These are phyloP conservation scores for Malthinus seriepunctatus DNA, from an alignment of 2,888 invertebrate genomes.

Conservation along the genomic window DNA sequence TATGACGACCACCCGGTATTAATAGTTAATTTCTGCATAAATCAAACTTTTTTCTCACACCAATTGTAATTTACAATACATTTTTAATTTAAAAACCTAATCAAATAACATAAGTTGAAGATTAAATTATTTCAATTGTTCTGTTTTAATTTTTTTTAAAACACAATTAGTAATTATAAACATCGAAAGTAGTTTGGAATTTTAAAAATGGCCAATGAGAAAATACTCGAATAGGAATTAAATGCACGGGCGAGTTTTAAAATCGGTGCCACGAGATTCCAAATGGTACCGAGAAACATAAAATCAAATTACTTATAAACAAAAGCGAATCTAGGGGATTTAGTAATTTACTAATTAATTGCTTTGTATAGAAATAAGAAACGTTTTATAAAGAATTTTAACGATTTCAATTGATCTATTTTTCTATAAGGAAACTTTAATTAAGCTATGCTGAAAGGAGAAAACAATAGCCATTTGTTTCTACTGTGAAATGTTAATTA, in stretches of 20 bases:
- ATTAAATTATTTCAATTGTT: background rate
- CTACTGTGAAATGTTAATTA: no score
- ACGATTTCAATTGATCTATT: background rate
- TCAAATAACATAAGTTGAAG: background rate
- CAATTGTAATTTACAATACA: slow-evolving; percentile 36
- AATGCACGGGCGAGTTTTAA: background rate
- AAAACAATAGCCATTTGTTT: no score
- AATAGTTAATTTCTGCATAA: slow-evolving; percentile 52
- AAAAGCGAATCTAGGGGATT: slow-evolving; percentile 3
- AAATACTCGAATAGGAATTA: background rate
- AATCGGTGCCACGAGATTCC: slow-evolving; percentile 7
- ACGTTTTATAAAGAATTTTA: background rate
- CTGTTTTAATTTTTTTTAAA: background rate
- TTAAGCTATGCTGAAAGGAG: no score
- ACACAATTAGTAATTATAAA: slow-evolving; percentile 3
- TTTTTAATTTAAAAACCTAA: background rate
- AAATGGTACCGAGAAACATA: slow-evolving; percentile 4
- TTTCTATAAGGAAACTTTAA: no score
- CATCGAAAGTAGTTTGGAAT: slow-evolving; percentile 1
- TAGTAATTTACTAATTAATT: background rate
- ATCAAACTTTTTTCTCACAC: slow-evolving; percentile 53
- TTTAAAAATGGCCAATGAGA: background rate
- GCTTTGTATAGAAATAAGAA: background rate
- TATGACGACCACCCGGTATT: slow-evolving; percentile 55
- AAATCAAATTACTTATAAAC: slow-evolving; percentile 2